Percentiles rank a stretch among this genome's conserved stretches.
These are phyloP conservation scores for Lophius piscatorius DNA, from an alignment of 2,113 vertebrate species.

Conservation along the genomic window DNA sequence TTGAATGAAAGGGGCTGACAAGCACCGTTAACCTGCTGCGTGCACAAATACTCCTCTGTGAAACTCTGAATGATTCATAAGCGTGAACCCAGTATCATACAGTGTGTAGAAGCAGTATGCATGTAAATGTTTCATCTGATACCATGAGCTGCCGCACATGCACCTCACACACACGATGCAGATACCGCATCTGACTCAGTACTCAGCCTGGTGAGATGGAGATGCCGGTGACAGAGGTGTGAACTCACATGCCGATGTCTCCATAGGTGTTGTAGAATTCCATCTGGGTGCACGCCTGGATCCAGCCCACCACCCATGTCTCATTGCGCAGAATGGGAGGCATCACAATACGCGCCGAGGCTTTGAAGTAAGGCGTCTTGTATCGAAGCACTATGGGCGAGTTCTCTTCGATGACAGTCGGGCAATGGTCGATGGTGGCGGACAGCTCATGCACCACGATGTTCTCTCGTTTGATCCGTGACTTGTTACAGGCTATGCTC, in stretches of 20 bases:
- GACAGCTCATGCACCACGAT: constrained; percentile 94
- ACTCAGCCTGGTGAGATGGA: no score
- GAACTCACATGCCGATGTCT: constrained; percentile 92
- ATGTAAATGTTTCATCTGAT: no score
- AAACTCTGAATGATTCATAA: constrained; percentile 24
- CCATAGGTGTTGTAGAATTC: constrained; percentile 98
- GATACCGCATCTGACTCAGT: no score
- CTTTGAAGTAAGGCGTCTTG: constrained; percentile 97
- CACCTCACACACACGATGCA: no score
- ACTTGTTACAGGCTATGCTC: constrained; percentile 96
- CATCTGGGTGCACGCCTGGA: constrained; percentile 98
- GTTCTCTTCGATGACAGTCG: constrained; percentile 94
- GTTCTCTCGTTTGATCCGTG: constrained; percentile 92
- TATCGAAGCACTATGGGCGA: constrained; percentile 97
- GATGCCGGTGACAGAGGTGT: constrained; percentile 31
- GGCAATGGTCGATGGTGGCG: constrained; percentile 93
- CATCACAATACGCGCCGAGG: constrained; percentile 92
- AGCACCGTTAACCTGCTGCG: constrained; percentile 66
- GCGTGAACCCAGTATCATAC: not conserved
- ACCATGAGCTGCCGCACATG: no score
- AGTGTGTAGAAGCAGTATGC: not conserved
- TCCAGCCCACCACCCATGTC: constrained; percentile 98
- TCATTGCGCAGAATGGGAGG: constrained; percentile 92
- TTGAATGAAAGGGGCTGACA: constrained; percentile 62
- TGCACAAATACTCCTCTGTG: constrained; percentile 62